These are phyloP conservation scores for Miichthys miiuy DNA, from an alignment of 2,797 vertebrate species.

Conservation along the genomic window DNA sequence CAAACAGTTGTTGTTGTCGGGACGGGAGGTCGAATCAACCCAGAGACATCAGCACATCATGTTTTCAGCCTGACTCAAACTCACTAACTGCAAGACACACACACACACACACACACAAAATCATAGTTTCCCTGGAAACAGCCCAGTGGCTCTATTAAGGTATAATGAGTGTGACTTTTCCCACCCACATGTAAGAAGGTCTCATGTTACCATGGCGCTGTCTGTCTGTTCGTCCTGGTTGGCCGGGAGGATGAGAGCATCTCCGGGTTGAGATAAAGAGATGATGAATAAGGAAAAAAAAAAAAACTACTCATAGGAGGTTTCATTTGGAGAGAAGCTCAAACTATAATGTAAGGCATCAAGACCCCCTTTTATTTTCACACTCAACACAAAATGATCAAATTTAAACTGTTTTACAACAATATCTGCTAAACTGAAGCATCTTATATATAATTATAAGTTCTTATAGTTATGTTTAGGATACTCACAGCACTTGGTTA, in stretches of 20 bases:
- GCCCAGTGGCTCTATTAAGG: conserved; percentile 73
- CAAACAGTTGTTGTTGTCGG: conserved; percentile 39
- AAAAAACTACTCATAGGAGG: not conserved
- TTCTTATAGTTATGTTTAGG: no score
- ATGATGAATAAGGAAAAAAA: conserved; percentile 19
- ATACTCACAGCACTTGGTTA: no score
- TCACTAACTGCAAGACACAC: conserved; percentile 50
- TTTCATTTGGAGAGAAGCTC: conserved; percentile 1
- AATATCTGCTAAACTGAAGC: no score
- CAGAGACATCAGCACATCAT: conserved; percentile 50
- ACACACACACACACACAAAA: conserved; percentile 57
- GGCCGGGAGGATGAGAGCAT: conserved; percentile 52
- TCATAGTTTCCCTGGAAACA: conserved; percentile 88
- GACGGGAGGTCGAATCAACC: conserved; percentile 39
- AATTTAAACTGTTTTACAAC: no score
- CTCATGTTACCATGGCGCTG: conserved; percentile 80
- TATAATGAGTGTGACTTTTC: conserved; percentile 75
- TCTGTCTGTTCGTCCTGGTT: conserved; percentile 60
- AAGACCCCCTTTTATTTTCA: not conserved
- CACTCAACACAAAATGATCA: no score
- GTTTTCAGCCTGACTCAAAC: conserved; percentile 55
- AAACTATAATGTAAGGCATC: not conserved
- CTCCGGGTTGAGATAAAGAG: conserved; percentile 41
- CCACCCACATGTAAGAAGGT: conserved; percentile 73
- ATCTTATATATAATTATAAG: no score